Evolutionary conservation across 92 coral and sea anemone species (phyloP).

Genomic region (Bergia puertoricense): DNA sequence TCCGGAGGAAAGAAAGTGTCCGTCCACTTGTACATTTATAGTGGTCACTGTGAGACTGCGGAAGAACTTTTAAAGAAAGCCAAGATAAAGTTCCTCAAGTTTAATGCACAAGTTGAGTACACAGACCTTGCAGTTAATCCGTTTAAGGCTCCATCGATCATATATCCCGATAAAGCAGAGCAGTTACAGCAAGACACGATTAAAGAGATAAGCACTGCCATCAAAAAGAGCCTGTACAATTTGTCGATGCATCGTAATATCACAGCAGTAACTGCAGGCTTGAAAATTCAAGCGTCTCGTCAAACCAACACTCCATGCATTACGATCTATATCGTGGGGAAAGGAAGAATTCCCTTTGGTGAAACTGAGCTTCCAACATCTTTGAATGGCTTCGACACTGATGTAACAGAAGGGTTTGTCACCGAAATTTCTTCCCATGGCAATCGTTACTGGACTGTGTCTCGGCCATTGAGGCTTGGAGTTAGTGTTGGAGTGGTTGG

Average conservation of each 20-base stretch:
- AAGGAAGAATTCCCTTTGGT: not conserved
- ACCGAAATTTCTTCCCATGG: not conserved
- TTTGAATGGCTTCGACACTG: not conserved
- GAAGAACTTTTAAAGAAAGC: not conserved
- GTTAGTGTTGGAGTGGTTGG: not conserved
- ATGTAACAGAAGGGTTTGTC: not conserved
- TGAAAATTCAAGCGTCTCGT: not conserved
- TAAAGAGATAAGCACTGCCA: not conserved
- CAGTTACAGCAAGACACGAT: not conserved
- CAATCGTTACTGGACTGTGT: not conserved
- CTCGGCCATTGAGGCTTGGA: not conserved
- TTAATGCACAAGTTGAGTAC: not conserved
- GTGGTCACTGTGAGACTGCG: not conserved
- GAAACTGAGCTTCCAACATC: not conserved
- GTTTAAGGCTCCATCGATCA: not conserved
- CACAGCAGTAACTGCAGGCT: not conserved
- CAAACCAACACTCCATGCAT: not conserved
- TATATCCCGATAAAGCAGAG: not conserved
- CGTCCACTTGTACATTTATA: not conserved
- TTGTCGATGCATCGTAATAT: not conserved
- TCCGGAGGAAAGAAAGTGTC: not conserved
- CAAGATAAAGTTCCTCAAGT: not conserved
- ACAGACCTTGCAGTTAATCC: not conserved
- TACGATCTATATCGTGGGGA: not conserved
- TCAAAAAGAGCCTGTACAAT: not conserved